Percentiles rank a stretch among this genome's conserved stretches.
Evolutionary conservation across 2,888 invertebrate species (phyloP).

Genomic region (Ashinkailepas kermadecensis): DNA sequence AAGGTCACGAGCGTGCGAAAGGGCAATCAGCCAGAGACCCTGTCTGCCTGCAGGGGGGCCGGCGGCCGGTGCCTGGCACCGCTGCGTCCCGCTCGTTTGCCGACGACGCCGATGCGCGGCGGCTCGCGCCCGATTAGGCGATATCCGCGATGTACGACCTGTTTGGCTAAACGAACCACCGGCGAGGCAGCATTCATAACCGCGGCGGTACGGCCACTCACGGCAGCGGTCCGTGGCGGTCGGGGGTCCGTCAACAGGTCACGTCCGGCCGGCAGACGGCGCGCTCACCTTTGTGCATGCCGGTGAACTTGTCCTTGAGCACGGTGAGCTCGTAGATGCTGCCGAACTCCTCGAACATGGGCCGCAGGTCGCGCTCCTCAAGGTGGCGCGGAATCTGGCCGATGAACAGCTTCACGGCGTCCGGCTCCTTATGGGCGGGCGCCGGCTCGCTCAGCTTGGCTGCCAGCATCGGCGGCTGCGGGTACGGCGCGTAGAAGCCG

Average conservation of each 20-base stretch:
- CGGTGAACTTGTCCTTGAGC: conserved; percentile 88
- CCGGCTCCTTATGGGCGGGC: conserved; percentile 46
- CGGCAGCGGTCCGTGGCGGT: neutral
- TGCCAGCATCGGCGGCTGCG: conserved; percentile 21
- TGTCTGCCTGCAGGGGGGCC: neutral
- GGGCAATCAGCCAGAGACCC: neutral
- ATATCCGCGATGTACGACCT: neutral
- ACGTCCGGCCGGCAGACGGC: too few relatives aligned
- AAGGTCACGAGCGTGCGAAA: neutral
- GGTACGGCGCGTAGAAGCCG: conserved; percentile 5
- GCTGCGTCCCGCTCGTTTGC: neutral
- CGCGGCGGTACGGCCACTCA: too few relatives aligned
- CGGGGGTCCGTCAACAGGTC: neutral
- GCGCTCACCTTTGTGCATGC: conserved; percentile 71
- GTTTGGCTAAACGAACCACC: neutral
- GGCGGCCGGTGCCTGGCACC: neutral
- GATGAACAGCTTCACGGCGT: conserved; percentile 74
- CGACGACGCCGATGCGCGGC: neutral
- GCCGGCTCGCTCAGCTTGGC: conserved; percentile 26
- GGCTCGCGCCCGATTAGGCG: neutral
- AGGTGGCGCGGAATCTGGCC: conserved; percentile 87
- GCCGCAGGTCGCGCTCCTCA: conserved; percentile 76
- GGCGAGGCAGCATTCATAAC: too few relatives aligned
- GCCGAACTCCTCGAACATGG: conserved; percentile 87
- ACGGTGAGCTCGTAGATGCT: conserved; percentile 91